These are phyloP conservation scores for Notarius lentiginosus DNA, from an alignment of 2,113 vertebrate genomes.

Conservation along the genomic window DNA sequence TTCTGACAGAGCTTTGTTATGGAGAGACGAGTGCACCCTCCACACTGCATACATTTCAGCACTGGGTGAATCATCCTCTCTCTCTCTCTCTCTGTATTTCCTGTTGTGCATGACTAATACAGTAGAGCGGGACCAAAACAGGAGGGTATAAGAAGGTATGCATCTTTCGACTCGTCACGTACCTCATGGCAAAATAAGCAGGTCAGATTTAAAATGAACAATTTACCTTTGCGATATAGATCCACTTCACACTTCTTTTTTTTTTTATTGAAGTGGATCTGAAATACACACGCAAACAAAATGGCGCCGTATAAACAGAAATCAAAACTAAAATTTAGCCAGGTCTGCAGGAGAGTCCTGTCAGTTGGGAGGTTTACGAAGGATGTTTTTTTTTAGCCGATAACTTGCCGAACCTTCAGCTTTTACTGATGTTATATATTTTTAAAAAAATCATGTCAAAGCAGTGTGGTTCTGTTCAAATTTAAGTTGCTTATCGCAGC, in stretches of 20 bases:
- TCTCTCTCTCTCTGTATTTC: slow-evolving; percentile 36
- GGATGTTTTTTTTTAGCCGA: background rate
- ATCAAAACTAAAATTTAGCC: background rate
- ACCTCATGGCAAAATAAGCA: background rate
- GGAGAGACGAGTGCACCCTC: slow-evolving; percentile 13
- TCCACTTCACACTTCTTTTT: background rate
- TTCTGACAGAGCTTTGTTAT: slow-evolving; percentile 36
- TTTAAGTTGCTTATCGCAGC: background rate
- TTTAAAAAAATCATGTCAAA: background rate
- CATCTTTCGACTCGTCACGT: background rate
- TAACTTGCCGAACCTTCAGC: background rate
- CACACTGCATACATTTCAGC: slow-evolving; percentile 44
- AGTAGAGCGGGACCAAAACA: slow-evolving; percentile 16
- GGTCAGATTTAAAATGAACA: background rate
- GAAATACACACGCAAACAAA: background rate
- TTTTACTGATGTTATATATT: background rate
- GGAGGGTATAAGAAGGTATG: slow-evolving; percentile 18
- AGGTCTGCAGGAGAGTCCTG: background rate
- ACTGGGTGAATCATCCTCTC: slow-evolving; percentile 49
- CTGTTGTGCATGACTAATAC: slow-evolving; percentile 56
- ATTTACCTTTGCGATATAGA: background rate
- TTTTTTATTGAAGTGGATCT: background rate
- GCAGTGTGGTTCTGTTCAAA: background rate
- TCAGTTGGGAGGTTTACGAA: no score
- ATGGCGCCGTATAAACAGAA: background rate